Conservation (phyloP, 2,113 vertebrate species). For the Chrysochloris asiatica region DNA sequence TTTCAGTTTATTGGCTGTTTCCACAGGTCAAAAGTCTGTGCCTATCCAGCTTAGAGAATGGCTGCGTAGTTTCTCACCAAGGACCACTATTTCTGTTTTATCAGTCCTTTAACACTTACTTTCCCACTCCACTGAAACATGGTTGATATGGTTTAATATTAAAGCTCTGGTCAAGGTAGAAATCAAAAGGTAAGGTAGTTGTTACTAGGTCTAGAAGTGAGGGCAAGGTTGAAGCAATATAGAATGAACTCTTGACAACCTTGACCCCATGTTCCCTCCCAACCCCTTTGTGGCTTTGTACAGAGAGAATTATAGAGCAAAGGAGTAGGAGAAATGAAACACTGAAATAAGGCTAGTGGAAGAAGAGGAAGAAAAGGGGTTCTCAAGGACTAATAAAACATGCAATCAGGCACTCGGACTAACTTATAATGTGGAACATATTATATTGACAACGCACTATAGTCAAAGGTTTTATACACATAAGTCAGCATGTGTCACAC, state of each 20-base stretch:
- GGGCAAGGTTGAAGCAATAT: not conserved
- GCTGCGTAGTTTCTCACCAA: not conserved
- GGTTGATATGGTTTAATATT: not conserved
- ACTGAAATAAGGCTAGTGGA: not conserved
- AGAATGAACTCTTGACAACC: constrained; percentile 20
- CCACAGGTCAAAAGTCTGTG: not conserved
- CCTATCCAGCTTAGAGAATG: not conserved
- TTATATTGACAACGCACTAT: constrained; percentile 50
- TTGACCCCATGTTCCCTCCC: not conserved
- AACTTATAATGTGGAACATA: constrained; percentile 49
- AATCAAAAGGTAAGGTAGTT: constrained; percentile 17
- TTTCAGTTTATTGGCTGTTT: constrained; percentile 28
- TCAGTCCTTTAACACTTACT: not conserved
- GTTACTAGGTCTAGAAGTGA: not conserved
- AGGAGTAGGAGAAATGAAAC: constrained; percentile 36
- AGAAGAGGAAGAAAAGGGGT: not conserved
- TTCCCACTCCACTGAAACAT: constrained; percentile 35
- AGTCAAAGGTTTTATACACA: constrained; percentile 52
- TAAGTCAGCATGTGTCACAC: constrained; percentile 53
- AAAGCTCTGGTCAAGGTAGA: constrained; percentile 23
- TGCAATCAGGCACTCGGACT: not conserved
- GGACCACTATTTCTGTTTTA: constrained; percentile 3
- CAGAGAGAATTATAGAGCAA: not conserved
- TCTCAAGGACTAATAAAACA: constrained; percentile 33
- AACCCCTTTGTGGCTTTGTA: not conserved